These are phyloP conservation scores for Empis livida DNA, from an alignment of 2,888 invertebrate species.

Conservation along the genomic window DNA sequence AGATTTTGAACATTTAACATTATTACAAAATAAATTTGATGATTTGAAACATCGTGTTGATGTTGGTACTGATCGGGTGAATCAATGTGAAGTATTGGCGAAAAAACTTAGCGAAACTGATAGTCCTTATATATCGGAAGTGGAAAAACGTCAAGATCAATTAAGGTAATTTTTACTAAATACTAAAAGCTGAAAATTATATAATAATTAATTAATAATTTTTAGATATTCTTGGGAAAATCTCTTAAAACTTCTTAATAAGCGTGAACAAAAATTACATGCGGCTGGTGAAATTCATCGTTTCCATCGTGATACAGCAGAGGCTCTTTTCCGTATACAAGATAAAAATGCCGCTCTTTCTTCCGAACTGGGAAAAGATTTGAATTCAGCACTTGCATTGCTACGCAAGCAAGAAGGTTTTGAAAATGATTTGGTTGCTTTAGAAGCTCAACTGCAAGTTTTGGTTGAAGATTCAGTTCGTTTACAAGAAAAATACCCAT, in stretches of 20 bases:
- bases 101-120: slow-evolving; percentile 76
- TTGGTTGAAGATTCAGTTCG: slow-evolving; percentile 86
- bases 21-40: slow-evolving; percentile 80
- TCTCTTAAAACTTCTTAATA: slow-evolving; percentile 72
- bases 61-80: slow-evolving; percentile 78
- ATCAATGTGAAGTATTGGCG: slow-evolving; percentile 79
- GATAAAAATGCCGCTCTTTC: slow-evolving; percentile 81
- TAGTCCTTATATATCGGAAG: slow-evolving; percentile 72
- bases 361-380: slow-evolving; percentile 65
- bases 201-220: background rate
- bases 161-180: slow-evolving; percentile 47
- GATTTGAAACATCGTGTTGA: slow-evolving; percentile 86
- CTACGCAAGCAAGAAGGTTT: slow-evolving; percentile 82
- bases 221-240: slow-evolving; percentile 72
- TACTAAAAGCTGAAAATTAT: too few relatives aligned
- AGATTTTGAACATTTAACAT: slow-evolving; percentile 80
- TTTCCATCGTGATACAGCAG: slow-evolving; percentile 91
- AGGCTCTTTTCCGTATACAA: slow-evolving; percentile 76
- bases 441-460: slow-evolving; percentile 83
- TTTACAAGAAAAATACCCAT: slow-evolving; percentile 78
- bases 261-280: slow-evolving; percentile 72
- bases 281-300: slow-evolving; percentile 96
- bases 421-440: slow-evolving; percentile 82
- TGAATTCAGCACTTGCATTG: slow-evolving; percentile 71
- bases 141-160: slow-evolving; percentile 74